Evolutionary conservation across 1,140 invertebrate species (phyloP).

Genomic region (Episyrphus balteatus): DNA sequence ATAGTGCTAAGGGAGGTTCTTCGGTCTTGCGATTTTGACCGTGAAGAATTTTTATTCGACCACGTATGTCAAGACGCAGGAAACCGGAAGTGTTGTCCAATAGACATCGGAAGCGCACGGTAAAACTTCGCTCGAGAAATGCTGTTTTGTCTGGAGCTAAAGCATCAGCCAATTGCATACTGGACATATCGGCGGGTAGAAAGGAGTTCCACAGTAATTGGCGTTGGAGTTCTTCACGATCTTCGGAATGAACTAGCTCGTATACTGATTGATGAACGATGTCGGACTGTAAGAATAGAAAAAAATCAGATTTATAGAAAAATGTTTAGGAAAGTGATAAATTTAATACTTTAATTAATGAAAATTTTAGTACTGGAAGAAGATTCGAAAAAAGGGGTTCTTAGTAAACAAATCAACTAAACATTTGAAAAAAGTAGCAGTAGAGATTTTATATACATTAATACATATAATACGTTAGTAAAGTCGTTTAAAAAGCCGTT

Average conservation of each 20-base stretch:
- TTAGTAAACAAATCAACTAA: too few relatives aligned
- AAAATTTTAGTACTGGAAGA: too few relatives aligned
- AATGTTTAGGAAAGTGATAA: too few relatives aligned
- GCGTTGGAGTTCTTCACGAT: slow-evolving; percentile 91
- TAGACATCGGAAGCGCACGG: slow-evolving; percentile 94
- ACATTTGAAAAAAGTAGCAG: too few relatives aligned
- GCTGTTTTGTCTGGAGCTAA: slow-evolving; percentile 74
- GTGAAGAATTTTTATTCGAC: slow-evolving; percentile 88
- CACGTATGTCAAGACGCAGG: slow-evolving; percentile 92
- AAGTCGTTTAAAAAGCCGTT: too few relatives aligned
- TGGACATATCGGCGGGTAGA: slow-evolving; percentile 67
- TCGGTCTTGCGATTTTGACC: slow-evolving; percentile 92
- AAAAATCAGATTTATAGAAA: slow-evolving; percentile 1
- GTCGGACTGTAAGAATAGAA: slow-evolving; percentile 68
- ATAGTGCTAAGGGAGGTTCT: slow-evolving; percentile 84
- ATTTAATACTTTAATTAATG: too few relatives aligned
- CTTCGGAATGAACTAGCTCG: slow-evolving; percentile 97
- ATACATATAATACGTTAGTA: too few relatives aligned
- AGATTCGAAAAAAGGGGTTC: too few relatives aligned
- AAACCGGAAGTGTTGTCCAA: slow-evolving; percentile 99
- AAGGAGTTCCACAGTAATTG: slow-evolving; percentile 96
- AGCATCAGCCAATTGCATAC: slow-evolving; percentile 71
- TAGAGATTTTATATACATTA: too few relatives aligned
- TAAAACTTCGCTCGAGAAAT: slow-evolving; percentile 87
- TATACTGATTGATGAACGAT: slow-evolving; percentile 98